Percentiles rank a stretch among this genome's conserved stretches.
These are phyloP conservation scores for Argentina silus DNA, from an alignment of 2,797 vertebrate species.

Conservation along the genomic window DNA sequence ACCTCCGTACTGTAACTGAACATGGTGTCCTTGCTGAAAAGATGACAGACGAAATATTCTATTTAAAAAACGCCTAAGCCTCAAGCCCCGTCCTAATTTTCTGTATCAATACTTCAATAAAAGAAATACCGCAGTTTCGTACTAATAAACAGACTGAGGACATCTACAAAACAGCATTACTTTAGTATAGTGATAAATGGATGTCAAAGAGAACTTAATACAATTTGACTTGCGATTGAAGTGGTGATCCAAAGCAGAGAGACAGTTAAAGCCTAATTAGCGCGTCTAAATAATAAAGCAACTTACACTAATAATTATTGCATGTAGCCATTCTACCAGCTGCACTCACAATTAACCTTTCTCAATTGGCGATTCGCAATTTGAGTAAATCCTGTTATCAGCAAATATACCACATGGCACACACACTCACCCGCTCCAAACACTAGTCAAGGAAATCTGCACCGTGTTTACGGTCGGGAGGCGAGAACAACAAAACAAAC, in stretches of 20 bases:
- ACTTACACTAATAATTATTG: constrained; percentile 80
- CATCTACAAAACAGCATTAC: constrained; percentile 73
- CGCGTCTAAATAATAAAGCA: constrained; percentile 80
- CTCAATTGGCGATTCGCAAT: constrained; percentile 78
- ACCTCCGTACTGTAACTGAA: constrained; percentile 12
- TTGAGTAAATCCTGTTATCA: constrained; percentile 85
- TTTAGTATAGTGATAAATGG: constrained; percentile 68
- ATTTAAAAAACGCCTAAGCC: constrained; percentile 48
- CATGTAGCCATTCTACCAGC: constrained; percentile 76
- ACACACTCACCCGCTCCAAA: constrained; percentile 58
- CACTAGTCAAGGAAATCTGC: constrained; percentile 73
- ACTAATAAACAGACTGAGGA: constrained; percentile 69
- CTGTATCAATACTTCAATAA: constrained; percentile 69
- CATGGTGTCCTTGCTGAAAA: constrained; percentile 18
- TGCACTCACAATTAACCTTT: constrained; percentile 82
- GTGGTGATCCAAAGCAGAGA: constrained; percentile 73
- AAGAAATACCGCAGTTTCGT: constrained; percentile 55
- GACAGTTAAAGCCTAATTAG: constrained; percentile 79
- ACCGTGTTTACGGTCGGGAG: constrained; percentile 75
- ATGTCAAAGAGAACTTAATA: constrained; percentile 79
- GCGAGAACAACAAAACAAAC: constrained; percentile 78
- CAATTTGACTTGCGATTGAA: constrained; percentile 79
- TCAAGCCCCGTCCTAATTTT: constrained; percentile 51
- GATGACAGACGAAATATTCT: constrained; percentile 29
- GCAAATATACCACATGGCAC: constrained; percentile 82